A percentile compares a stretch with the other conserved stretches of the same genome.
These are phyloP conservation scores for Drosophila peninsularis DNA, from an alignment of 2,888 invertebrate genomes.

Conservation along the genomic window DNA sequence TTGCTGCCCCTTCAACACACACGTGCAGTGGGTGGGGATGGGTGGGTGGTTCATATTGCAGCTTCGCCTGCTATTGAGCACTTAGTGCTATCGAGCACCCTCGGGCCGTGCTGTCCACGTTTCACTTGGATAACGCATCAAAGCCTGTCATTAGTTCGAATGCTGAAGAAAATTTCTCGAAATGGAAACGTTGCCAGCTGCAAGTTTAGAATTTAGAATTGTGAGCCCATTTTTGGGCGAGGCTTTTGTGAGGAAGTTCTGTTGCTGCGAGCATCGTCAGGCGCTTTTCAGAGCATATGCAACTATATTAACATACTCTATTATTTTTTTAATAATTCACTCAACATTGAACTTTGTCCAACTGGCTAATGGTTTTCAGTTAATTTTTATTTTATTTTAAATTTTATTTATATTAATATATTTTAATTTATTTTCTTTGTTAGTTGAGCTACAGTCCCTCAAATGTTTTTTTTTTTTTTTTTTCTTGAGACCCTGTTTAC, in stretches of 20 bases:
- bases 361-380: too few species aligned
- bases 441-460: too few species aligned
- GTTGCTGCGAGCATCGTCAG: neutral
- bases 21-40: neutral
- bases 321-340: too few species aligned
- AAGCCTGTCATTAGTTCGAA: constrained; percentile 30
- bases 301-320: neutral
- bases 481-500: too few species aligned
- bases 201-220: neutral
- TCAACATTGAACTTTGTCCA: neutral
- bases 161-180: constrained; percentile 2
- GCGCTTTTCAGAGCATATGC: neutral
- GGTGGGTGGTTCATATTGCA: constrained; percentile 7
- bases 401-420: too few species aligned
- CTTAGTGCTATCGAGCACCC: constrained; percentile 29
- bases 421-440: too few species aligned
- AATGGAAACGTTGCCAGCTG: constrained; percentile 1
- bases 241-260: too few species aligned
- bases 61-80: constrained; percentile 25
- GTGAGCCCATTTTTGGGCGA: too few species aligned
- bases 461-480: too few species aligned
- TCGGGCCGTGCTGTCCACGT: constrained; percentile 4
- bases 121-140: constrained; percentile 11
- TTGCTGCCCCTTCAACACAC: neutral
- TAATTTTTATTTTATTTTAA: too few species aligned